phyloP scores from a whole-genome alignment of 2,797 vertebrate species.

The Pygocentrus nattereri region DNA sequence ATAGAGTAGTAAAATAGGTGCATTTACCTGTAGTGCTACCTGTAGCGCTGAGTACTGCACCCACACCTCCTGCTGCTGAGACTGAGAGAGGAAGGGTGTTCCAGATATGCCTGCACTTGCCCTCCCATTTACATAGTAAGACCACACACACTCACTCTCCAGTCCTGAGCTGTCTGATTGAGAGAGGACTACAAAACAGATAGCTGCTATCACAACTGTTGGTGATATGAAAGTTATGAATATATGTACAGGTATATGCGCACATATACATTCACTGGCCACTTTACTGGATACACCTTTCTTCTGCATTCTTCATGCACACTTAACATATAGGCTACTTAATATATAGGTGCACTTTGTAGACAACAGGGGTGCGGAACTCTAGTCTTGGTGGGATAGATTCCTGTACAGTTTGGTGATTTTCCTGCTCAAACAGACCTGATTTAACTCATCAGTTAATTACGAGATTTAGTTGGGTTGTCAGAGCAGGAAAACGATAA shows the following conservation, averaged over 20 bases:
- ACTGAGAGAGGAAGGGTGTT: slow-evolving; percentile 59
- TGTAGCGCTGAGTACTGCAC: slow-evolving; percentile 80
- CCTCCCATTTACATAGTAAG: slow-evolving; percentile 70
- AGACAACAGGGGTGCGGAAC: too few relatives aligned
- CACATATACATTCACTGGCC: too few relatives aligned
- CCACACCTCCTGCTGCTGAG: slow-evolving; percentile 79
- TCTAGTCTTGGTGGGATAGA: too few relatives aligned
- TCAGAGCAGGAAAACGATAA: too few relatives aligned
- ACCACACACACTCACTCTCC: slow-evolving; percentile 77
- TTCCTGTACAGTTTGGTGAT: too few relatives aligned
- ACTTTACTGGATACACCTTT: too few relatives aligned
- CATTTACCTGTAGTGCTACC: slow-evolving; percentile 76
- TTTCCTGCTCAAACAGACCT: too few relatives aligned
- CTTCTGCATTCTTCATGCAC: too few relatives aligned
- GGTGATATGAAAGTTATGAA: background rate
- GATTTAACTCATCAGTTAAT: too few relatives aligned
- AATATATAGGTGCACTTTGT: too few relatives aligned
- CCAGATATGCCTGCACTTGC: slow-evolving; percentile 48
- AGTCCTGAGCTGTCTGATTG: slow-evolving; percentile 66
- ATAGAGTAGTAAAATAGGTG: background rate
- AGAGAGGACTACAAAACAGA: slow-evolving; percentile 67
- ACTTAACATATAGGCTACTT: too few relatives aligned
- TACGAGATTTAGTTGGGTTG: too few relatives aligned
- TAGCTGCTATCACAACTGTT: background rate
- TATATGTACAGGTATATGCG: background rate